phyloP scores from a whole-genome alignment of 2,888 invertebrate species.

The Pteria penguin region DNA sequence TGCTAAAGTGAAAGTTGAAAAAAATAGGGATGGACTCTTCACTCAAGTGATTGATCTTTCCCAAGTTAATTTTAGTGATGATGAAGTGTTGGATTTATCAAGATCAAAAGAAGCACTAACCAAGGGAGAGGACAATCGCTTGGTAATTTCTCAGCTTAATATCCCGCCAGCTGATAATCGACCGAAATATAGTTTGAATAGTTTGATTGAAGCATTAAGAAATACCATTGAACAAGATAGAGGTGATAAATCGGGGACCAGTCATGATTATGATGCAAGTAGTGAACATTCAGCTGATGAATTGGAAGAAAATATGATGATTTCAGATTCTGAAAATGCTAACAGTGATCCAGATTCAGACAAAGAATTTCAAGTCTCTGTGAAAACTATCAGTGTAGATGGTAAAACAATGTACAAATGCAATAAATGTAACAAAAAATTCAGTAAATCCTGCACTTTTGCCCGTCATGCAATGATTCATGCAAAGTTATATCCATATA shows the following conservation, averaged over 20 bases:
- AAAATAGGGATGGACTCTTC: background rate
- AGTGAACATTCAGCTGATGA: background rate
- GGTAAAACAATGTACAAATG: conserved; percentile 44
- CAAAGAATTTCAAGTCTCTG: conserved; percentile 36
- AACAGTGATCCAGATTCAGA: conserved; percentile 1
- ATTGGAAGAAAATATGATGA: conserved; percentile 1
- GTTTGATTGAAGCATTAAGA: conserved; percentile 36
- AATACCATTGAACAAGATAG: conserved; percentile 39
- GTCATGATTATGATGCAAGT: background rate
- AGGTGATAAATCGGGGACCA: background rate
- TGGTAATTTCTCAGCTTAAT: conserved; percentile 13
- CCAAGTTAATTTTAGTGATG: background rate
- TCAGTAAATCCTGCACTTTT: conserved; percentile 40
- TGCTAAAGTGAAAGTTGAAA: conserved; percentile 1
- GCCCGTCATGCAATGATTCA: conserved; percentile 40
- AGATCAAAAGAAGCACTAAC: background rate
- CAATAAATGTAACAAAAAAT: conserved; percentile 33
- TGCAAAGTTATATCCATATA: conserved; percentile 40
- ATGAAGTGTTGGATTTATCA: conserved; percentile 4
- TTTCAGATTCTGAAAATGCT: conserved; percentile 14
- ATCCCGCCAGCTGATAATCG: conserved; percentile 20
- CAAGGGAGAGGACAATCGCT: background rate
- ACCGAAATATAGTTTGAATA: conserved; percentile 36
- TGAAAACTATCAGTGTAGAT: conserved; percentile 35
- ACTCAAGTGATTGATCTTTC: conserved; percentile 17